phyloP scores from a whole-genome alignment of 2,797 vertebrate species.

The Erpetoichthys calabaricus region DNA sequence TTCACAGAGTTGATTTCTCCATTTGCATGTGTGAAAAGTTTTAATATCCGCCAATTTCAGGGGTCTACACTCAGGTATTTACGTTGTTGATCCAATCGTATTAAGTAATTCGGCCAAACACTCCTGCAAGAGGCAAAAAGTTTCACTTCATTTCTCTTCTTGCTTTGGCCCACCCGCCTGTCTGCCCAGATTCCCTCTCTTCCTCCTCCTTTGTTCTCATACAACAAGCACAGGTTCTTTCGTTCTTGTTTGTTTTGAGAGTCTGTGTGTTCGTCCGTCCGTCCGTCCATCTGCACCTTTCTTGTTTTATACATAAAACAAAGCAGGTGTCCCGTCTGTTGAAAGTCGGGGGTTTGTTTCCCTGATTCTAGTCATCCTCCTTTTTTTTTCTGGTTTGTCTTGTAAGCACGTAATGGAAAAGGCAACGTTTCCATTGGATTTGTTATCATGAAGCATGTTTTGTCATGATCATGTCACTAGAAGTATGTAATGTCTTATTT shows the following conservation, averaged over 20 bases:
- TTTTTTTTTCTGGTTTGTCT: constrained; percentile 10
- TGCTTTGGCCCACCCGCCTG: not conserved
- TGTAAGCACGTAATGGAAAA: constrained; percentile 33
- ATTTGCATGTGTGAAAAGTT: too few species aligned
- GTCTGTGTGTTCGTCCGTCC: not conserved
- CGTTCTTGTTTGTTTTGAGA: too few species aligned
- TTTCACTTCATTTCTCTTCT: not conserved
- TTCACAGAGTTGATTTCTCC: too few species aligned
- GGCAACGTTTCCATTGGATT: constrained; percentile 29
- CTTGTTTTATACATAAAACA: constrained; percentile 14
- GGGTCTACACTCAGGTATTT: too few species aligned
- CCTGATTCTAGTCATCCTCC: constrained; percentile 3
- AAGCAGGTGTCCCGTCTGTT: constrained; percentile 3
- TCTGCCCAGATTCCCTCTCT: not conserved
- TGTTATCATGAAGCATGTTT: constrained; percentile 56
- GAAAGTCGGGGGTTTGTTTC: not conserved
- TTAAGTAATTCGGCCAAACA: not conserved
- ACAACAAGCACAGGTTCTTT: too few species aligned
- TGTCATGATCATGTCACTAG: constrained; percentile 51
- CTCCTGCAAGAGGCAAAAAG: constrained; percentile 1
- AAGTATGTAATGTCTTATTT: constrained; percentile 60
- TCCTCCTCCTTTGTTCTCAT: constrained; percentile 20
- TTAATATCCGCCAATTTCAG: too few species aligned
- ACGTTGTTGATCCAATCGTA: too few species aligned
- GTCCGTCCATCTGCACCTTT: not conserved